Evolutionary conservation across 2,888 invertebrate species (phyloP).

Genomic region (Andrena chrysosceles): DNA sequence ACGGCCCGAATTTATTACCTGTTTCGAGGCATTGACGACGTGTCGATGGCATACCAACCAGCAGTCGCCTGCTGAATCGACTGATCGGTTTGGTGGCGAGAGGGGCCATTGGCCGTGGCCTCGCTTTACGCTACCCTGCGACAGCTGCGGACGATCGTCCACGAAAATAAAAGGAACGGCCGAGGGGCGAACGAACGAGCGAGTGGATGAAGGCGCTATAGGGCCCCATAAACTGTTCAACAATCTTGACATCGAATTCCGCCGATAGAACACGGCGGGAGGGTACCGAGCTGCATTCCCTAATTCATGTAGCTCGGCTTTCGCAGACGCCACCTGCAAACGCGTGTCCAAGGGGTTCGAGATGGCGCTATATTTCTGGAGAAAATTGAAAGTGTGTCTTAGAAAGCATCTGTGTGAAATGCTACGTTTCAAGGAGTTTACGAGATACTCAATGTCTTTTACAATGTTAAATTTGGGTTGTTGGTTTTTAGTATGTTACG

Average conservation of each 20-base stretch:
- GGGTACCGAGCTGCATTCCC: neutral
- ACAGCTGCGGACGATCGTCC: constrained; percentile 68
- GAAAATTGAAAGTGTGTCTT: constrained; percentile 7
- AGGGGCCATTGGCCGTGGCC: constrained; percentile 51
- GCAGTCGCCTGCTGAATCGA: constrained; percentile 66
- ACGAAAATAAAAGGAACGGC: constrained; percentile 65
- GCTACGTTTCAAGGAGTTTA: no score
- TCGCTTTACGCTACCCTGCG: constrained; percentile 47
- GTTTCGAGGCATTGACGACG: constrained; percentile 75
- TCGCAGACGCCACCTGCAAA: neutral
- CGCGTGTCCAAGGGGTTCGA: neutral
- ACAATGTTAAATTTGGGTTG: no score
- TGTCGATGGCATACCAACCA: constrained; percentile 68
- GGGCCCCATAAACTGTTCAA: constrained; percentile 58
- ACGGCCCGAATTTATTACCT: constrained; percentile 69
- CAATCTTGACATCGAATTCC: constrained; percentile 47
- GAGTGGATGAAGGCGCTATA: constrained; percentile 46
- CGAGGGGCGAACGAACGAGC: constrained; percentile 36
- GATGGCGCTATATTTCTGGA: neutral
- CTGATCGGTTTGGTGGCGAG: constrained; percentile 49
- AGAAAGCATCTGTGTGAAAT: no score
- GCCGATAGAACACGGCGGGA: neutral
- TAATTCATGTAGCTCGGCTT: neutral
- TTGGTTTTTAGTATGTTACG: no score
- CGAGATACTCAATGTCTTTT: no score